phyloP scores from a whole-genome alignment of 2,113 vertebrate genomes.

The Rhinoptilus africanus region DNA sequence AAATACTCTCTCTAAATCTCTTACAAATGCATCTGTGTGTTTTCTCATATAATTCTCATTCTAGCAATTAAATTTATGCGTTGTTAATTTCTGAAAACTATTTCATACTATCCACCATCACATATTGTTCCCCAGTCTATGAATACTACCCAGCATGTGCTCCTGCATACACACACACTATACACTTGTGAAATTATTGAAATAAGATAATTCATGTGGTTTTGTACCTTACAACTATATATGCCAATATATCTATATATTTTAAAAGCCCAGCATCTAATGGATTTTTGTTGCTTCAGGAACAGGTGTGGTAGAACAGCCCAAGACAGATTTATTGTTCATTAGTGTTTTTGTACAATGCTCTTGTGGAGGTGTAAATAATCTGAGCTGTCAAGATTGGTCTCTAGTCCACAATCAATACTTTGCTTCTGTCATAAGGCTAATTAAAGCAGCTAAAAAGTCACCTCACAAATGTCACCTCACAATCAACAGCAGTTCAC shows the following conservation, averaged over 20 bases:
- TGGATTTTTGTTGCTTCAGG: slow-evolving; percentile 77
- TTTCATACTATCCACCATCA: not conserved
- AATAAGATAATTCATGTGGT: not conserved
- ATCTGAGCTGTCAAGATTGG: slow-evolving; percentile 78
- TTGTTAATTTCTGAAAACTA: slow-evolving; percentile 30
- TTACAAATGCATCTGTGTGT: not conserved
- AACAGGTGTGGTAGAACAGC: slow-evolving; percentile 82
- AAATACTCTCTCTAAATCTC: not conserved
- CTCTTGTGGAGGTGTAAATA: slow-evolving; percentile 81
- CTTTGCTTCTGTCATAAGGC: slow-evolving; percentile 81
- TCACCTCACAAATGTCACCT: slow-evolving; percentile 78
- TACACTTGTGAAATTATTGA: not conserved
- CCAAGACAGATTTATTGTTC: slow-evolving; percentile 83
- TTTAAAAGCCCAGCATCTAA: slow-evolving; percentile 69
- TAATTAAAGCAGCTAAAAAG: slow-evolving; percentile 82
- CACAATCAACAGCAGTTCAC: slow-evolving; percentile 72
- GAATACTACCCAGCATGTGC: not conserved
- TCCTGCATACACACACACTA: not conserved
- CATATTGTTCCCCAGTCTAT: not conserved
- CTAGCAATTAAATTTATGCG: not conserved
- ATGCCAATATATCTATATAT: slow-evolving; percentile 56
- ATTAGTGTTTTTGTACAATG: slow-evolving; percentile 83
- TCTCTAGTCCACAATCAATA: slow-evolving; percentile 85
- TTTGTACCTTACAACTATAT: slow-evolving; percentile 46
- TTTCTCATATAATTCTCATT: slow-evolving; percentile 20